Evolutionary conservation across 2,113 vertebrate species (phyloP).

Genomic region (Mugil cephalus): DNA sequence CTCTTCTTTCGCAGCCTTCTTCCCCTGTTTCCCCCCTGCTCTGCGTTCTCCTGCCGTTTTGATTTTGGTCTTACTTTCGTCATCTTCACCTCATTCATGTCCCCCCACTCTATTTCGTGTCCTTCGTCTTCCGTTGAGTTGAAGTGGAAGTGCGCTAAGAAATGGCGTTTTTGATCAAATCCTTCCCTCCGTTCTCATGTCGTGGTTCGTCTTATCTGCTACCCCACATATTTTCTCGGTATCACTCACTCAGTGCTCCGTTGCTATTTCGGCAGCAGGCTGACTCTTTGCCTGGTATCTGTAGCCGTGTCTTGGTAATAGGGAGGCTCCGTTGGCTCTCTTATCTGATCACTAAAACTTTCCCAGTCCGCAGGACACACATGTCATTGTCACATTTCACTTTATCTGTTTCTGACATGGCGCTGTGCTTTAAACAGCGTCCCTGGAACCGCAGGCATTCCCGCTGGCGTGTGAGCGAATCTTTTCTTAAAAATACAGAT

Average conservation of each 20-base stretch:
- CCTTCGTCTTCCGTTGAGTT: not conserved
- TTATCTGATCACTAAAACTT: conserved; percentile 34
- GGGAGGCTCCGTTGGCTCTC: conserved; percentile 1
- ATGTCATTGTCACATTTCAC: conserved; percentile 24
- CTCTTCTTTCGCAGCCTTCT: conserved; percentile 22
- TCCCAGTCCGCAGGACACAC: conserved; percentile 6
- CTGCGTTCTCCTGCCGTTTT: conserved; percentile 26
- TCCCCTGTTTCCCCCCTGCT: conserved; percentile 21
- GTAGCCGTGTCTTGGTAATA: not conserved
- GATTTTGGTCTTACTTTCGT: conserved; percentile 9
- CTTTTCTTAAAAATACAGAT: conserved; percentile 12
- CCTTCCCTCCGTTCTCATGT: conserved; percentile 6
- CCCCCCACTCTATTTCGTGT: not conserved
- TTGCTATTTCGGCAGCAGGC: conserved; percentile 34
- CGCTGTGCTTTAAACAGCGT: conserved; percentile 7
- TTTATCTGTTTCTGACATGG: conserved; percentile 3
- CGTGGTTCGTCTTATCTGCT: conserved; percentile 6
- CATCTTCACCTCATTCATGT: conserved; percentile 9
- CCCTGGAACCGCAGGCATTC: conserved; percentile 8
- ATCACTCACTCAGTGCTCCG: conserved; percentile 13
- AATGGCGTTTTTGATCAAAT: conserved; percentile 3
- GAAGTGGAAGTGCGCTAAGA: not conserved
- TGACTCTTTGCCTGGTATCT: conserved; percentile 21
- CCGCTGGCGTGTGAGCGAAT: conserved; percentile 13
- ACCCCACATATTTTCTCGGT: conserved; percentile 14